Base-by-base conservation (phyloP, 2,797 vertebrate species). In the Sebastes nivosus region DNA sequence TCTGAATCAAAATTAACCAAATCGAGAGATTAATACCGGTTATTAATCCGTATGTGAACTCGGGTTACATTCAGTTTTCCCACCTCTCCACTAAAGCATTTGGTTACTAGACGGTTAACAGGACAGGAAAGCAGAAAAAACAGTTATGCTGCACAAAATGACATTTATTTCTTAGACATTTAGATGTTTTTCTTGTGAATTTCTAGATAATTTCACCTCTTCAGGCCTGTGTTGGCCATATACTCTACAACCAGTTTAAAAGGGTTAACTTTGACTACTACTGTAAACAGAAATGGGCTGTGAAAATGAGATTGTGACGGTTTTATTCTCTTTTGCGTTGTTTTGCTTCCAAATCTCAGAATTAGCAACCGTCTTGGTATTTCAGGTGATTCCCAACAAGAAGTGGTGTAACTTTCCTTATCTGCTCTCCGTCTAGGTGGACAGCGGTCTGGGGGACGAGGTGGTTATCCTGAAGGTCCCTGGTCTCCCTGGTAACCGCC, bases 401-500 rank as follows among this genome's bases (percentile, higher is more conserved):
- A 10, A 3, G 27, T 27, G 27, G 2, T 50, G 7, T 52, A 38
- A 14, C 20, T 54, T 25, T 16, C 5, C 22, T 22, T 2, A 8
- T 38, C 30, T 57, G 27, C 6, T 58, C 25, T 67, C 3, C 38
- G 18, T 81, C 4, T 64, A 97, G 96, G 94, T 97, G 83, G 96
- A 97, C 91, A 81, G 83, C 0, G 89, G 93, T 3, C 66, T 96
- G 6, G 84, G 77, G 5, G 90, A 95, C 3, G 94, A 96, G 71
- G 95, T 96, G 46, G 95, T 96, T 54, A 20, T 96, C 67, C 71
- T 96, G 38, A 95, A 89, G 89, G 95, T 94, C 60, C 93, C 93
- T 6, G 92, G 88, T 86, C 89, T 96, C 42, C 95, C 96, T 4
- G 96, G 96, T 24, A 90, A 96, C 83, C 91, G 96, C 14, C 57